Evolutionary conservation across 2,888 invertebrate genomes (phyloP).

Genomic region (Agrochola macilenta): DNA sequence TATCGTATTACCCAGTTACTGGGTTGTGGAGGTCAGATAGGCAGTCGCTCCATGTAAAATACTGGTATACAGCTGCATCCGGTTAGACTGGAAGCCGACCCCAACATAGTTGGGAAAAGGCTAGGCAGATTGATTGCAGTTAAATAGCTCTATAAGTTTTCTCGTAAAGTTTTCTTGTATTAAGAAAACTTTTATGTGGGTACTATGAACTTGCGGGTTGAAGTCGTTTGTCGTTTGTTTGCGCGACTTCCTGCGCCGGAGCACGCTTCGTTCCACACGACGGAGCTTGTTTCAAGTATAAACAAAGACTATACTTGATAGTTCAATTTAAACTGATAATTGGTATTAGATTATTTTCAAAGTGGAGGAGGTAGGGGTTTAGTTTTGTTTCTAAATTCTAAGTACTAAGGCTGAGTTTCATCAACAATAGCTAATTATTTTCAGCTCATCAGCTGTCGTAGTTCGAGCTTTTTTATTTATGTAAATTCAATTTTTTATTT

Average conservation of each 20-base stretch:
- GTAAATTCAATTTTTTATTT: neutral
- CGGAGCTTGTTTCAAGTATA: conserved; percentile 41
- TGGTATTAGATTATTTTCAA: neutral
- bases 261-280: conserved; percentile 76
- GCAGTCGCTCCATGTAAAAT: too few relatives aligned
- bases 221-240: conserved; percentile 64
- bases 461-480: neutral
- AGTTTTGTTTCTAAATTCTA: neutral
- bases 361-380: too few relatives aligned
- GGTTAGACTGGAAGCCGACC: too few relatives aligned
- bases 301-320: conserved; percentile 42
- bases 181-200: conserved; percentile 15
- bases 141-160: conserved; percentile 5
- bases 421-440: neutral
- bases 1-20: too few relatives aligned
- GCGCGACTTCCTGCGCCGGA: conserved; percentile 70
- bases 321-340: conserved; percentile 40
- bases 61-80: too few relatives aligned
- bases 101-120: too few relatives aligned
- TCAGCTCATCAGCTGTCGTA: neutral
- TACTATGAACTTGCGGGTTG: conserved; percentile 53
- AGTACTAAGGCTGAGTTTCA: too few relatives aligned
- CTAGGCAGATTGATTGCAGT: too few relatives aligned
- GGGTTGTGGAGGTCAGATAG: too few relatives aligned
- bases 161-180: neutral